Percentiles rank a stretch among this genome's conserved stretches.
Conservation (phyloP, 2,888 invertebrate species). For the Rugalucina vietnamica region DNA sequence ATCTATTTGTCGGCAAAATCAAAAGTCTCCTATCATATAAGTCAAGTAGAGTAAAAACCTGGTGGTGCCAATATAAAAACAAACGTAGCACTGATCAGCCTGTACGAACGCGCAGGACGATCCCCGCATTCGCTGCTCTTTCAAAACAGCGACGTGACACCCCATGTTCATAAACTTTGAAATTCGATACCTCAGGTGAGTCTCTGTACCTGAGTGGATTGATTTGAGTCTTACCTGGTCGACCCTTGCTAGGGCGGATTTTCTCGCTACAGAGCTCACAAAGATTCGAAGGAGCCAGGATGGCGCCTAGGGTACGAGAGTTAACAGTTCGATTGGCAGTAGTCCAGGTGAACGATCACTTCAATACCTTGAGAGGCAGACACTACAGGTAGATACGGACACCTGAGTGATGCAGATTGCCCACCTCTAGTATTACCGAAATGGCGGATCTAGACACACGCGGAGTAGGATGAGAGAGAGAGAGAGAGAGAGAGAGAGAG, state of each 20-base stretch:
- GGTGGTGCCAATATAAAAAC: too few relatives aligned
- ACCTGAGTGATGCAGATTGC: slow-evolving; percentile 12
- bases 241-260: too few relatives aligned
- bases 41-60: too few relatives aligned
- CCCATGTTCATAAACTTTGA: too few relatives aligned
- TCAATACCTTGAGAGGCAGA: not conserved
- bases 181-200: too few relatives aligned
- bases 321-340: slow-evolving; percentile 40
- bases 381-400: slow-evolving; percentile 7
- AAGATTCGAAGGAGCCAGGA: slow-evolving; percentile 39
- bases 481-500: not conserved
- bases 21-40: slow-evolving; percentile 11
- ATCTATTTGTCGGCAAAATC: slow-evolving; percentile 20
- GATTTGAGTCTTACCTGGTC: too few relatives aligned
- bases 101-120: too few relatives aligned
- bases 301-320: slow-evolving; percentile 54
- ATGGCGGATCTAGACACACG: slow-evolving; percentile 1
- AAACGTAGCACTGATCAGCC: too few relatives aligned
- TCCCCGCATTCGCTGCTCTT: too few relatives aligned
- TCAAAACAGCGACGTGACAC: too few relatives aligned
- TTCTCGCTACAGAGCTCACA: too few relatives aligned
- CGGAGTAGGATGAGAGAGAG: not conserved
- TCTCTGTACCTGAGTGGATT: too few relatives aligned
- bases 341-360: slow-evolving; percentile 25
- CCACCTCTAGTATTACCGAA: not conserved